A percentile compares a stretch with the other conserved stretches of the same genome.
These are phyloP conservation scores for Strix aluco DNA, from an alignment of 2,113 vertebrate genomes.

Conservation along the genomic window DNA sequence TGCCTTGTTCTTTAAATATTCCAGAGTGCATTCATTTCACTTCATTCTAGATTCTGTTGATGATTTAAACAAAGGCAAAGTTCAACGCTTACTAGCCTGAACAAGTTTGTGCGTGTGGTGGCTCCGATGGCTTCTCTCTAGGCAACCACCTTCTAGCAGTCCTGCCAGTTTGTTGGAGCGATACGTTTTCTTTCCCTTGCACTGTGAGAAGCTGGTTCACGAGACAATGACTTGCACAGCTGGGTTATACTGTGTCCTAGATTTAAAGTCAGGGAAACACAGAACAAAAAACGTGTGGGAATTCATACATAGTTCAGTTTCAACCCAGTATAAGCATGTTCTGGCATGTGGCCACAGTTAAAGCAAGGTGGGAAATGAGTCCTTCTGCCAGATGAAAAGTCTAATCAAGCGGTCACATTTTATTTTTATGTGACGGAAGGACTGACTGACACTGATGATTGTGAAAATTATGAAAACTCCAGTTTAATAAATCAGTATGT, in stretches of 20 bases:
- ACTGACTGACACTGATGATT: neutral
- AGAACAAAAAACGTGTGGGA: neutral
- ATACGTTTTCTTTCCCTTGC: neutral
- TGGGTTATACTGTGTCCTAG: slow-evolving; percentile 36
- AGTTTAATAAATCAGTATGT: neutral
- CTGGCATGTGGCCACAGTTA: neutral
- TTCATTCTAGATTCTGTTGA: slow-evolving; percentile 34
- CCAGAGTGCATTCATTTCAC: neutral
- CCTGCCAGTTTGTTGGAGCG: neutral
- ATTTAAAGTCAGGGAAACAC: slow-evolving; percentile 5
- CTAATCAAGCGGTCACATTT: fast-evolving
- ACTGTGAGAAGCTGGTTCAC: slow-evolving; percentile 32
- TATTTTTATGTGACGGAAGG: neutral
- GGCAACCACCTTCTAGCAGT: neutral
- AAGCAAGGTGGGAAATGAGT: neutral
- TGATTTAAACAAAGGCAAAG: slow-evolving; percentile 44
- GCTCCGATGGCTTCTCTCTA: neutral
- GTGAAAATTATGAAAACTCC: neutral
- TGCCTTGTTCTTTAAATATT: neutral
- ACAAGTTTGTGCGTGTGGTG: neutral
- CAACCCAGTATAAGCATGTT: neutral
- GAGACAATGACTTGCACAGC: slow-evolving; percentile 21
- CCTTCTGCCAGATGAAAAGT: neutral
- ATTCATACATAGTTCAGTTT: neutral
- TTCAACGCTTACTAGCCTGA: neutral